Percentiles rank a stretch among this genome's conserved stretches.
phyloP scores from a whole-genome alignment of 2,113 vertebrate species.

The Lasiurus cinereus region DNA sequence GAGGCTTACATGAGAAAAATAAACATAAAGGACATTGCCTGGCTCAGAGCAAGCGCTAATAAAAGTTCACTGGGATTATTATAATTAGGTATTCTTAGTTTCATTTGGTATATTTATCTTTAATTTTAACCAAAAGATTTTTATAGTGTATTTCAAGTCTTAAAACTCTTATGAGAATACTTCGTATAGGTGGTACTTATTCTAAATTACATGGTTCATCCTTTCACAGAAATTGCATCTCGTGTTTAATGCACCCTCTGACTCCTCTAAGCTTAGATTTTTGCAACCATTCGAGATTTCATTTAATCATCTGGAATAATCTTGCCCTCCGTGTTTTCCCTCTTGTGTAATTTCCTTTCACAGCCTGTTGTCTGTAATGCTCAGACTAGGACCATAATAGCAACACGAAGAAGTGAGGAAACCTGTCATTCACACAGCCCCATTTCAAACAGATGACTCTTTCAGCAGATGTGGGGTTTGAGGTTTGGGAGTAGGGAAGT shows the following conservation, averaged over 20 bases:
- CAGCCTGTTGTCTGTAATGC: neutral
- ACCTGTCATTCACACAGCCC: neutral
- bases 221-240: slow-evolving; percentile 19
- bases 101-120: neutral
- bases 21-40: neutral
- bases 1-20: neutral
- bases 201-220: neutral
- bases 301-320: slow-evolving; percentile 46
- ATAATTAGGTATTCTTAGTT: neutral
- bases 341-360: slow-evolving; percentile 17
- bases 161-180: slow-evolving; percentile 6
- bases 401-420: neutral
- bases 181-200: neutral
- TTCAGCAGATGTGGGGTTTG: neutral
- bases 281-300: neutral
- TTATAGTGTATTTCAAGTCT: neutral
- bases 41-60: neutral
- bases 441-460: neutral
- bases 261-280: slow-evolving; percentile 28
- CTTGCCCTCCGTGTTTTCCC: neutral
- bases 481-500: neutral
- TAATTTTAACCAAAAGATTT: neutral
- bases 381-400: neutral
- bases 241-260: neutral
- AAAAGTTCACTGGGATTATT: neutral